phyloP scores from a whole-genome alignment of 2,113 vertebrate genomes.

The Synodontis membranacea region DNA sequence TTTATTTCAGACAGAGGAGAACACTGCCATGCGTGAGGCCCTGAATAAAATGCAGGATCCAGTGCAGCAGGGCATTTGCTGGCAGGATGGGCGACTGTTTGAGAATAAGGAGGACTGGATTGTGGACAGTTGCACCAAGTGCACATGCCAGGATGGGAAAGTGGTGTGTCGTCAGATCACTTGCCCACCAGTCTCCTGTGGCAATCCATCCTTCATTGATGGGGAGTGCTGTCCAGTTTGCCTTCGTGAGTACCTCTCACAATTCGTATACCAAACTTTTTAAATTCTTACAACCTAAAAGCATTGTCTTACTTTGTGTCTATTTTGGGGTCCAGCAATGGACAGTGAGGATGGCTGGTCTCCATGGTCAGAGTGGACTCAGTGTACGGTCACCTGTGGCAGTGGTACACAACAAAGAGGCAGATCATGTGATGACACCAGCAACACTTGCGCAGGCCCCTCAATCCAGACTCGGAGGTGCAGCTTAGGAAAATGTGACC shows the following conservation, averaged over 20 bases:
- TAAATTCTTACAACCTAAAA: background rate
- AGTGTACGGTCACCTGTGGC: slow-evolving; percentile 89
- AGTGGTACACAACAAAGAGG: slow-evolving; percentile 91
- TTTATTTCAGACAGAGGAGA: slow-evolving; percentile 82
- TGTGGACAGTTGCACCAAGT: slow-evolving; percentile 92
- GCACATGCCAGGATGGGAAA: slow-evolving; percentile 89
- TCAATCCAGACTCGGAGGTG: slow-evolving; percentile 93
- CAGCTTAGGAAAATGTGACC: slow-evolving; percentile 84
- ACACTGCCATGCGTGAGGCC: slow-evolving; percentile 84
- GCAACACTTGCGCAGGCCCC: slow-evolving; percentile 81
- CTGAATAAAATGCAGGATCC: slow-evolving; percentile 77
- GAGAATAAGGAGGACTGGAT: slow-evolving; percentile 89
- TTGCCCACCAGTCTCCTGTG: slow-evolving; percentile 85
- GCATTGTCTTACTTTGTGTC: background rate
- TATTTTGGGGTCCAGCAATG: slow-evolving; percentile 58
- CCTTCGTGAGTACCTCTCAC: slow-evolving; percentile 76
- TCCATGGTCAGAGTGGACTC: slow-evolving; percentile 95
- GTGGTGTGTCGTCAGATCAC: slow-evolving; percentile 87
- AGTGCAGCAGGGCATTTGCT: slow-evolving; percentile 80
- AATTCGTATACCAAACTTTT: background rate
- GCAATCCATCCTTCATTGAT: slow-evolving; percentile 81
- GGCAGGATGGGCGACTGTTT: slow-evolving; percentile 90
- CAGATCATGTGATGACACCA: slow-evolving; percentile 88
- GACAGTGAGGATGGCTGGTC: slow-evolving; percentile 89
- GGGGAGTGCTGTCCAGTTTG: slow-evolving; percentile 91